phyloP scores from a whole-genome alignment of 2,113 vertebrate genomes.

The Nycticryphes semicollaris region DNA sequence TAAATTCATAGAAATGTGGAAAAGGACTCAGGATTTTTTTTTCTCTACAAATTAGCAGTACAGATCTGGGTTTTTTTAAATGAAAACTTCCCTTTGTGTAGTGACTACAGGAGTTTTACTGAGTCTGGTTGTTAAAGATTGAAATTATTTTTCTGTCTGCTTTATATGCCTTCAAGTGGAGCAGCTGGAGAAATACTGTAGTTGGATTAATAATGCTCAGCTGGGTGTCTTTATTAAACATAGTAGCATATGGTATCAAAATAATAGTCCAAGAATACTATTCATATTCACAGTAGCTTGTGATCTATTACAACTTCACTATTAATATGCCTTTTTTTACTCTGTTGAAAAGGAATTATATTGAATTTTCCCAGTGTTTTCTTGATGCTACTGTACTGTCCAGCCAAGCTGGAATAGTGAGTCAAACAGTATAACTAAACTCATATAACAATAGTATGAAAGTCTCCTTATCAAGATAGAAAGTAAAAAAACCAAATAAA shows the following conservation, averaged over 20 bases:
- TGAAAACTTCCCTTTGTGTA: background rate
- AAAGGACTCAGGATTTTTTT: background rate
- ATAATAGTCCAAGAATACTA: background rate
- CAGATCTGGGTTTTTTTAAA: background rate
- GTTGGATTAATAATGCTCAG: background rate
- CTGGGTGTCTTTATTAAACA: background rate
- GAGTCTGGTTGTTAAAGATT: background rate
- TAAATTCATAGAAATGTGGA: background rate
- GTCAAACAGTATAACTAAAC: background rate
- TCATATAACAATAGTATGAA: background rate
- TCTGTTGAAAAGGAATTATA: background rate
- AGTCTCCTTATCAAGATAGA: background rate
- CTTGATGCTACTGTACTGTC: background rate
- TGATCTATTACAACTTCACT: background rate
- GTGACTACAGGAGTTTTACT: background rate
- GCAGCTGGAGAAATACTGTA: background rate
- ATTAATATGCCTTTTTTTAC: background rate
- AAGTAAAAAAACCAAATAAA: background rate
- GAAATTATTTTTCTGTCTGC: background rate
- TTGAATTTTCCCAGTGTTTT: constrained; percentile 13
- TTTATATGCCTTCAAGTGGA: background rate
- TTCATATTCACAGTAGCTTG: background rate
- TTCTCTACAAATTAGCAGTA: background rate
- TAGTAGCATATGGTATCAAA: background rate
- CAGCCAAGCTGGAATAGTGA: background rate